These are phyloP conservation scores for Melieria picta DNA, from an alignment of 2,888 invertebrate species.

Conservation along the genomic window DNA sequence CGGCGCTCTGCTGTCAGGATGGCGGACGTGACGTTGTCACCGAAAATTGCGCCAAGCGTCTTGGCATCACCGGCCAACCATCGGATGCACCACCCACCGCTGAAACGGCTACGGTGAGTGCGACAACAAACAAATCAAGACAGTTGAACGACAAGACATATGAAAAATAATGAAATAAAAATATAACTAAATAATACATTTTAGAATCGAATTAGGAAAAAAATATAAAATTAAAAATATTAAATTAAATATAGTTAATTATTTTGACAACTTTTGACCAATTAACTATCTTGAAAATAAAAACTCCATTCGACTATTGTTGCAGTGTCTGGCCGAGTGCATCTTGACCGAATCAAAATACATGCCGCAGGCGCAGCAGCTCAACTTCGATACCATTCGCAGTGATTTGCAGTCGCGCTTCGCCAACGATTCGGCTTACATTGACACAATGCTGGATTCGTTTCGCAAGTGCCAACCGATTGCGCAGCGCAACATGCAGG, in stretches of 20 bases:
- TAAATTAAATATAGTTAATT: too few species aligned
- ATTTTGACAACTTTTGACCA: too few species aligned
- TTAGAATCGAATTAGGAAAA: too few species aligned
- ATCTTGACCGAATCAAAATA: slow-evolving; percentile 58
- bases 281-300: neutral
- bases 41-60: slow-evolving; percentile 54
- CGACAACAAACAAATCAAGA: neutral
- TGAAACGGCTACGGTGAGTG: slow-evolving; percentile 55
- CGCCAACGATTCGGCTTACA: slow-evolving; percentile 55
- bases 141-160: neutral
- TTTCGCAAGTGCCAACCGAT: slow-evolving; percentile 56
- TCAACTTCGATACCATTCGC: slow-evolving; percentile 50
- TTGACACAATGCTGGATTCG: slow-evolving; percentile 54
- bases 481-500: slow-evolving; percentile 51
- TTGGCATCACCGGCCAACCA: slow-evolving; percentile 50
- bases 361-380: slow-evolving; percentile 48
- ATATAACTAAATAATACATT: too few species aligned
- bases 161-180: neutral
- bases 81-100: slow-evolving; percentile 47
- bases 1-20: slow-evolving; percentile 59
- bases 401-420: slow-evolving; percentile 53
- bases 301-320: neutral
- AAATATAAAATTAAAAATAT: too few species aligned
- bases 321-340: slow-evolving; percentile 63
- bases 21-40: slow-evolving; percentile 57